Evolutionary conservation across 2,113 vertebrate species (phyloP).

Genomic region (Coregonus clupeaformis): DNA sequence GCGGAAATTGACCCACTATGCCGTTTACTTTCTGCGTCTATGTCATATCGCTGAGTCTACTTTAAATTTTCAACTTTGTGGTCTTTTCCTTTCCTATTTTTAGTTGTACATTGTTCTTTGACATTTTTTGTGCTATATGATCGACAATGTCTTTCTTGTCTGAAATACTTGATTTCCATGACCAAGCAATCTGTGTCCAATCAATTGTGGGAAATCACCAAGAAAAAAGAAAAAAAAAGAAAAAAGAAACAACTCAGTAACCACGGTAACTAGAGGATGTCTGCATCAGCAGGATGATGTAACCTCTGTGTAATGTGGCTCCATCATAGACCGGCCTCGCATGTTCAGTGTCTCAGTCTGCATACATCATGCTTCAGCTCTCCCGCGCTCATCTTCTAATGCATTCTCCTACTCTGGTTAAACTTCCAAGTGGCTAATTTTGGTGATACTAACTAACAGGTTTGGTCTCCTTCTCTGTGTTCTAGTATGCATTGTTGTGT

Average conservation of each 20-base stretch:
- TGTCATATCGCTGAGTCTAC: constrained; percentile 2
- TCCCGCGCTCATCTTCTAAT: constrained; percentile 54
- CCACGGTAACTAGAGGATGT: background rate
- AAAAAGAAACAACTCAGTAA: background rate
- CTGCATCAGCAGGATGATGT: background rate
- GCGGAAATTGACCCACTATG: no score
- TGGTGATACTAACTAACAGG: constrained; percentile 41
- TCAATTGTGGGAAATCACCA: background rate
- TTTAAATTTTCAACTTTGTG: constrained; percentile 11
- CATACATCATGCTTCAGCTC: constrained; percentile 6
- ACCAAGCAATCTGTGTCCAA: constrained; percentile 24
- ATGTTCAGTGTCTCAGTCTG: constrained; percentile 8
- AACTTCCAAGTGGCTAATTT: constrained; percentile 32
- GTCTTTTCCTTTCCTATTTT: constrained; percentile 5
- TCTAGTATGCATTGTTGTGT: constrained; percentile 58
- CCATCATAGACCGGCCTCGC: background rate
- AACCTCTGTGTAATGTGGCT: background rate
- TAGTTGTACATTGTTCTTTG: background rate
- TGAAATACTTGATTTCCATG: constrained; percentile 6
- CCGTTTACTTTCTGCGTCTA: no score
- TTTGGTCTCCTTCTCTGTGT: constrained; percentile 62
- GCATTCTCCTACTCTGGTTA: constrained; percentile 31
- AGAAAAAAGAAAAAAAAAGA: constrained; percentile 17
- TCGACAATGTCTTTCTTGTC: constrained; percentile 24
- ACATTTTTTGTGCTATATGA: background rate